Conservation (phyloP, 2,888 invertebrate species). For the Pomacea canaliculata region DNA sequence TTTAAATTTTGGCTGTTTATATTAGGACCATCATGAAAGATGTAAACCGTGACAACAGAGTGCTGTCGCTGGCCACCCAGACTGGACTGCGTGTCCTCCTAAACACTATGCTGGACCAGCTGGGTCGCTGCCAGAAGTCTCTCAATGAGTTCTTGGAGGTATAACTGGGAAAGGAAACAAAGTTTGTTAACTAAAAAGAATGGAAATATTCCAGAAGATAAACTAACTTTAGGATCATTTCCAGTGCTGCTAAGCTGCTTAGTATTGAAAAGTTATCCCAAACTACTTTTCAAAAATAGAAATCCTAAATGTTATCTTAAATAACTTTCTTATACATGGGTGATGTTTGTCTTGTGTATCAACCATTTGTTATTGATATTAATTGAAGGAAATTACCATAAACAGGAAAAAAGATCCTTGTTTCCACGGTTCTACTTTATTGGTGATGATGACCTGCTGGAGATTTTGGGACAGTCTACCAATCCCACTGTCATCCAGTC, state of each 20-base stretch:
- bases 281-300: too few species aligned
- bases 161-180: constrained; percentile 25
- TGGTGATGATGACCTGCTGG: constrained; percentile 96
- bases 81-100: constrained; percentile 81
- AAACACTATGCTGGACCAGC: constrained; percentile 86
- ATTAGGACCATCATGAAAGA: constrained; percentile 82
- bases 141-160: constrained; percentile 94
- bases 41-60: constrained; percentile 82
- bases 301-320: too few species aligned
- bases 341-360: too few species aligned
- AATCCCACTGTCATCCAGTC: constrained; percentile 91
- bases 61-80: constrained; percentile 81
- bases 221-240: too few species aligned
- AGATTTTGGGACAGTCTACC: constrained; percentile 92
- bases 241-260: too few species aligned
- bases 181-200: too few species aligned
- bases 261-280: too few species aligned
- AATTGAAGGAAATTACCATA: constrained; percentile 11
- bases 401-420: constrained; percentile 88
- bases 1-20: too few species aligned
- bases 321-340: too few species aligned
- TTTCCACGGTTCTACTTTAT: constrained; percentile 98
- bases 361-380: too few species aligned
- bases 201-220: too few species aligned
- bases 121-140: constrained; percentile 92